Evolutionary conservation across 2,797 vertebrate genomes (phyloP).

Genomic region (Linurgus olivaceus): DNA sequence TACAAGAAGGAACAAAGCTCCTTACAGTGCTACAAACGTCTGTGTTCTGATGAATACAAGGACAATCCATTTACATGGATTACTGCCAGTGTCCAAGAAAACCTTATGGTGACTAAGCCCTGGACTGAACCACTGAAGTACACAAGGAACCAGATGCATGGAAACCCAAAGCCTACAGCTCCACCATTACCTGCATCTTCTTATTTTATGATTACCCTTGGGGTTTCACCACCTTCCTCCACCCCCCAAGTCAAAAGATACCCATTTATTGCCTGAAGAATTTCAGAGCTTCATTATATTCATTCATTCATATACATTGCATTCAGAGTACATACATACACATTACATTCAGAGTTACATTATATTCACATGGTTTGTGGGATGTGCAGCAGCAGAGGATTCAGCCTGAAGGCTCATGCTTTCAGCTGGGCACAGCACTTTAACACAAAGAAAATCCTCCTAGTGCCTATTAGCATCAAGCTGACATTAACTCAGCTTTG

Average conservation of each 20-base stretch:
- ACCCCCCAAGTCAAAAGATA: neutral
- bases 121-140: neutral
- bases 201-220: neutral
- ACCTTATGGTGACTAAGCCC: neutral
- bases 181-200: neutral
- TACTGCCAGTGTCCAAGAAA: neutral
- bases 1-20: neutral
- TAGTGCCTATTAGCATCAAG: neutral
- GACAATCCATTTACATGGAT: neutral
- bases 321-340: neutral
- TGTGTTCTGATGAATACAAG: neutral
- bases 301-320: neutral
- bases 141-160: rapidly evolving
- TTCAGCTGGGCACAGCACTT: neutral
- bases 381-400: neutral
- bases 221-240: neutral
- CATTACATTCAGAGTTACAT: neutral
- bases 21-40: neutral
- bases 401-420: neutral
- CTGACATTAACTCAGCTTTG: neutral
- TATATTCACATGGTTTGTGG: neutral
- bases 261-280: neutral
- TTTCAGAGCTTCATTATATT: neutral
- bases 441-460: neutral
- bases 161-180: neutral